Base-by-base conservation (phyloP, 2,113 vertebrate genomes). In the Gobius niger region DNA sequence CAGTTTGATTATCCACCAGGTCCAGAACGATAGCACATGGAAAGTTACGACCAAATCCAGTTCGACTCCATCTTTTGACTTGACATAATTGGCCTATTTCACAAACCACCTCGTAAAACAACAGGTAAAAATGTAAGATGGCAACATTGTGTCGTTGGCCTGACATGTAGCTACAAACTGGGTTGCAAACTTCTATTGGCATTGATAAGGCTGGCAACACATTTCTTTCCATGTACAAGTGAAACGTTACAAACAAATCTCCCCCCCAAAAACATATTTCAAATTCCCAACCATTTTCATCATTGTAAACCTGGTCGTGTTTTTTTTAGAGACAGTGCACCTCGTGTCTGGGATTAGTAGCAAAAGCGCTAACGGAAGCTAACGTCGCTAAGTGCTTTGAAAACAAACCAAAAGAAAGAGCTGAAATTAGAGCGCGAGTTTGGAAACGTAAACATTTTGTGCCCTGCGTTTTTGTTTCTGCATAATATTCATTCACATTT, bases 231-330 rank as follows among this genome's bases (percentile, higher is more conserved):
- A 66, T 65, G 72, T 85, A 94, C 91, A 92, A 91, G 87, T 86
- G 93, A 91, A 94, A 91, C 83, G 84, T 88, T 86, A 10, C 92
- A 40, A 72, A 40, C 34, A 11, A 1, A 7, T 13, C 24, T 34
- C 24, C 10, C 44, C 44, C 7, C 44, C n/a, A n/a, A 46, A 46
- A 46, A 46, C 44, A 46, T n/a, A n/a, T 46, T 88, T 90, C 92
- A 34, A 92, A 95, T 93, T 91, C 93, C 94, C 91, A 90, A 93
- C 94, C 95, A 95, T 94, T 95, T 54, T 18, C 52, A 19, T 54
- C 18, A 9, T 93, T 96, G 95, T 98, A 98, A 98, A 98, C 96
- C 95, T 95, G 96, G 95, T 96, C 97, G 96, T 95, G 93, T 34
- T 34, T 34, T 34, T 95, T 93, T 93, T 93, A 94, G 57, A 60